Conservation (phyloP, 2,888 invertebrate genomes). For the Melanophora roralis region DNA sequence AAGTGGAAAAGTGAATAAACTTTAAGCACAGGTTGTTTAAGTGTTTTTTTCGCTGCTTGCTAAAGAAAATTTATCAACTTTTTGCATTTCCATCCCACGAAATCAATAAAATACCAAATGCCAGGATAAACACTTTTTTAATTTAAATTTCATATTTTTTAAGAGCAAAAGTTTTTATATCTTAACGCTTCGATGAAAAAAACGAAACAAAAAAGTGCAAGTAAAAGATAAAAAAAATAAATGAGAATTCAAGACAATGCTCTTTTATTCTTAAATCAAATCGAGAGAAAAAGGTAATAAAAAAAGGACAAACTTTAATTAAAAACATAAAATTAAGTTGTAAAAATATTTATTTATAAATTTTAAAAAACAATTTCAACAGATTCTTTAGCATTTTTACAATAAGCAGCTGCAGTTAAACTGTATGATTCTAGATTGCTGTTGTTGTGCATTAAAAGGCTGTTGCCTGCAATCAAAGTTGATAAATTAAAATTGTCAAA, state of each 20-base stretch:
- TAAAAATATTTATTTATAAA: slow-evolving; percentile 38
- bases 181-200: background rate
- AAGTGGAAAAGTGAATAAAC: slow-evolving; percentile 23
- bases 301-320: slow-evolving; percentile 35
- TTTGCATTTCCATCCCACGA: too few species aligned
- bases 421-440: too few species aligned
- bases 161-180: slow-evolving; percentile 40
- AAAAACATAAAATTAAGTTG: slow-evolving; percentile 39
- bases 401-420: background rate
- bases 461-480: background rate
- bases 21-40: slow-evolving; percentile 28
- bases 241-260: too few species aligned
- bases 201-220: background rate
- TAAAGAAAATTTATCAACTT: slow-evolving; percentile 49
- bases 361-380: slow-evolving; percentile 27
- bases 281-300: too few species aligned
- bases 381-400: slow-evolving; percentile 8
- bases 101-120: slow-evolving; percentile 41
- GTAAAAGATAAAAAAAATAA: too few species aligned
- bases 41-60: slow-evolving; percentile 17
- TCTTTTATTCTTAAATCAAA: too few species aligned
- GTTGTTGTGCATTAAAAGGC: background rate
- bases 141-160: background rate
- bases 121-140: slow-evolving; percentile 20
- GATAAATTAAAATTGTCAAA: background rate